Conservation (phyloP, 2,797 vertebrate genomes). For the Chanos chanos region DNA sequence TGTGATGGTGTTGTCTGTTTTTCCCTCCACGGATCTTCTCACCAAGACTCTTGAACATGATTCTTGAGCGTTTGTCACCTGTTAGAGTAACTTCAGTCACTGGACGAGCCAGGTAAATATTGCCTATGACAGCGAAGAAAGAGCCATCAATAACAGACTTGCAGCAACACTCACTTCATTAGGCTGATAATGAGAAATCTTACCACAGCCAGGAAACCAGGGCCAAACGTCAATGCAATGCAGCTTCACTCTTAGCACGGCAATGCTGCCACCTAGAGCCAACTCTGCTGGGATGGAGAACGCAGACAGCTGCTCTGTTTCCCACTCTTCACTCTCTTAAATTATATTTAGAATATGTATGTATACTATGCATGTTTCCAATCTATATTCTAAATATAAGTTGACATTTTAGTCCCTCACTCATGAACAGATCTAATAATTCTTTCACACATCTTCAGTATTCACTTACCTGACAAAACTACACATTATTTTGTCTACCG, state of each 20-base stretch:
- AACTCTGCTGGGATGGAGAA: background rate
- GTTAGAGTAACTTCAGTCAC: too few species aligned
- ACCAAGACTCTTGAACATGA: too few species aligned
- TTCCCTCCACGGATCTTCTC: too few species aligned
- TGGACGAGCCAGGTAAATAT: conserved; percentile 2
- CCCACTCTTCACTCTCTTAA: background rate
- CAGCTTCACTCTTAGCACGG: conserved; percentile 51
- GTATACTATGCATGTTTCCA: too few species aligned
- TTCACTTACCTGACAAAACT: background rate
- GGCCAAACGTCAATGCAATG: background rate
- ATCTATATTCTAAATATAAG: too few species aligned
- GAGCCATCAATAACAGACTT: conserved; percentile 32
- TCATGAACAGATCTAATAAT: background rate
- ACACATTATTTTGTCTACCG: background rate
- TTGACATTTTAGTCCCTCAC: too few species aligned
- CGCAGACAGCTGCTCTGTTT: conserved; percentile 17
- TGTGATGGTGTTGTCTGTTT: too few species aligned
- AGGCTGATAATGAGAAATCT: conserved; percentile 3
- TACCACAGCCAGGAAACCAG: background rate
- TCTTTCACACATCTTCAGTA: background rate
- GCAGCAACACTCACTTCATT: conserved; percentile 27
- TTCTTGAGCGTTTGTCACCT: too few species aligned
- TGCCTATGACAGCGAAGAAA: conserved; percentile 11
- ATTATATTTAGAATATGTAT: too few species aligned
- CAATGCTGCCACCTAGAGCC: conserved; percentile 73